Percentiles rank a stretch among this genome's conserved stretches.
phyloP scores from a whole-genome alignment of 2,797 vertebrate genomes.

The Brachyalestes nurse region DNA sequence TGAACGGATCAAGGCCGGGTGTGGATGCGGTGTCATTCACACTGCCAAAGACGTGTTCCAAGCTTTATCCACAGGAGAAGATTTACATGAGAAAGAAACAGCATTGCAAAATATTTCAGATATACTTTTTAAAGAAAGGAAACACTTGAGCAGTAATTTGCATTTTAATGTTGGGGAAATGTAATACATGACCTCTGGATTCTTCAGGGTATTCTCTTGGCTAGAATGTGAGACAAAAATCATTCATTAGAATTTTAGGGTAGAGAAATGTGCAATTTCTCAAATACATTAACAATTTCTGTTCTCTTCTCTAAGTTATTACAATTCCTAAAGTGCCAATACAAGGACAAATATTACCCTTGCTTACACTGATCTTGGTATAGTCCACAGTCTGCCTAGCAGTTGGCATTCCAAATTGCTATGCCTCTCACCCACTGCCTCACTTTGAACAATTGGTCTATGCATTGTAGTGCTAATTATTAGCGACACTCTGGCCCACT shows the following conservation, averaged over 20 bases:
- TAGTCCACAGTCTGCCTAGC: constrained; percentile 16
- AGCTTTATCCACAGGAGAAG: not conserved
- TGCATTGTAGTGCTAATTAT: constrained; percentile 24
- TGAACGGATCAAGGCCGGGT: not conserved
- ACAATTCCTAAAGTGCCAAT: not conserved
- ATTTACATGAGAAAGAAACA: not conserved
- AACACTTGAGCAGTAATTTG: not conserved
- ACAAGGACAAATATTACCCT: not conserved
- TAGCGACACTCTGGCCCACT: constrained; percentile 27
- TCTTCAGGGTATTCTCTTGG: not conserved
- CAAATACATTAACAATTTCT: not conserved
- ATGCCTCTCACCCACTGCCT: constrained; percentile 16
- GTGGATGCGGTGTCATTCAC: not conserved
- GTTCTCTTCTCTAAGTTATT: not conserved
- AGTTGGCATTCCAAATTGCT: constrained; percentile 22
- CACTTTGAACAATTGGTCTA: constrained; percentile 37
- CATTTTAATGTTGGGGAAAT: not conserved
- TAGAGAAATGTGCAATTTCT: not conserved
- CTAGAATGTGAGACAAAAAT: not conserved
- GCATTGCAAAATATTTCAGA: not conserved
- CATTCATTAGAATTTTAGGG: not conserved
- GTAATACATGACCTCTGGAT: constrained; percentile 7
- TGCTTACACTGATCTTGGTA: not conserved
- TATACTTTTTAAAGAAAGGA: not conserved
- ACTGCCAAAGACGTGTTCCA: not conserved